Evolutionary conservation across 2,888 invertebrate genomes (phyloP).

Genomic region (Pseudococcus viburni): DNA sequence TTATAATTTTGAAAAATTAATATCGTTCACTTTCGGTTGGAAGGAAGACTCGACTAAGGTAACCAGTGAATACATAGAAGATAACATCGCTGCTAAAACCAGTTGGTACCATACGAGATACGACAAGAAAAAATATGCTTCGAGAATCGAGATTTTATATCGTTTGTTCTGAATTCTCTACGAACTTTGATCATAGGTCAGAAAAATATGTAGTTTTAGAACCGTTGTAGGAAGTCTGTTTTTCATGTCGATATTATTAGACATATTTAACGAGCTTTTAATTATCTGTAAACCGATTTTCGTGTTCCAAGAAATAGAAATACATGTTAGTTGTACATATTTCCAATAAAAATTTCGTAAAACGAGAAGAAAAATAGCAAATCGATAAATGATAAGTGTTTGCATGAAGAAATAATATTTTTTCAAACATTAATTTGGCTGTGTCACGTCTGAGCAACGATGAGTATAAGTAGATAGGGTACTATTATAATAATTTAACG

Average conservation of each 20-base stretch:
- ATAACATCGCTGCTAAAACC: background rate
- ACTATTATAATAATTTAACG: background rate
- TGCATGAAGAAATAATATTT: background rate
- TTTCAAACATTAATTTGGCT: background rate
- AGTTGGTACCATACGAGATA: background rate
- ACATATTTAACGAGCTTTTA: background rate
- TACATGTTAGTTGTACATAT: no score
- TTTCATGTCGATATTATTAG: background rate
- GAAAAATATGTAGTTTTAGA: background rate
- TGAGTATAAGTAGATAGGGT: background rate
- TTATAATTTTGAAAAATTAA: background rate
- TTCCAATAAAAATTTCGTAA: no score
- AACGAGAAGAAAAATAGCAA: background rate
- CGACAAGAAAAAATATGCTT: background rate
- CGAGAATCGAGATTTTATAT: background rate
- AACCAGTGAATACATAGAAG: background rate
- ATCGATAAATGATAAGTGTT: background rate
- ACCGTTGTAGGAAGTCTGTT: background rate
- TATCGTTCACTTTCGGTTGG: background rate
- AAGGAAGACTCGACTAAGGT: background rate
- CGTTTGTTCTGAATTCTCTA: background rate
- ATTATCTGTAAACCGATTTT: background rate
- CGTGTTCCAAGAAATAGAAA: background rate
- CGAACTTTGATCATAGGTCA: background rate
- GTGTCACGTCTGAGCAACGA: background rate